Evolutionary conservation across 2,888 invertebrate genomes (phyloP).

Genomic region (Eupithecia vulgata): DNA sequence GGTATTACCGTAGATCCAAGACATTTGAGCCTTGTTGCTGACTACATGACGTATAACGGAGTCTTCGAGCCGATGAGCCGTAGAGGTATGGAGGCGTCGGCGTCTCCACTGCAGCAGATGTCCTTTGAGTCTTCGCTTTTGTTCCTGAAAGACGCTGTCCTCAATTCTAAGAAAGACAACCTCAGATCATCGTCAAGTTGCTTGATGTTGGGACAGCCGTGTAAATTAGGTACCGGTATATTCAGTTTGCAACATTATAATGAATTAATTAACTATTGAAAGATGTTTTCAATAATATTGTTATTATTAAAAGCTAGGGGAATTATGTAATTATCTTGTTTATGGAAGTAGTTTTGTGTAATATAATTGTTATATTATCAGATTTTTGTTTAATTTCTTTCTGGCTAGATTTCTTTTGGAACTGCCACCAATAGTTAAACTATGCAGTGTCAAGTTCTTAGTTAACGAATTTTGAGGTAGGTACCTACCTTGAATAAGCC

Average conservation of each 20-base stretch:
- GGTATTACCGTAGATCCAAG: slow-evolving; percentile 97
- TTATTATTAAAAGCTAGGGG: background rate
- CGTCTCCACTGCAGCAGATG: slow-evolving; percentile 98
- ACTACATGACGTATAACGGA: slow-evolving; percentile 99
- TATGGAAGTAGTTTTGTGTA: background rate
- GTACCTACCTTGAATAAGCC: background rate
- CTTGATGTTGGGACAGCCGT: slow-evolving; percentile 93
- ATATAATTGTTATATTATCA: slow-evolving; percentile 18
- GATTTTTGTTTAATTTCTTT: slow-evolving; percentile 5
- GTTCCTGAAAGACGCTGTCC: slow-evolving; percentile 91
- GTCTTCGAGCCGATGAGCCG: slow-evolving; percentile 95
- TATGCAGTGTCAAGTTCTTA: background rate
- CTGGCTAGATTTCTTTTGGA: background rate
- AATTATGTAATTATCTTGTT: slow-evolving; percentile 4
- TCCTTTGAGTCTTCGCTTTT: slow-evolving; percentile 96
- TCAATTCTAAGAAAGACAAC: slow-evolving; percentile 88
- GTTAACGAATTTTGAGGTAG: background rate
- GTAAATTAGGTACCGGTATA: slow-evolving; percentile 92
- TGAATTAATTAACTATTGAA: slow-evolving; percentile 49
- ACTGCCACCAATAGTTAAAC: no score
- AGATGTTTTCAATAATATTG: slow-evolving; percentile 2
- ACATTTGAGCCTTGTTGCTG: slow-evolving; percentile 96
- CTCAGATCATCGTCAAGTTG: slow-evolving; percentile 94
- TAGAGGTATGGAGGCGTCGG: slow-evolving; percentile 93
- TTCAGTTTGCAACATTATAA: slow-evolving; percentile 80